Evolutionary conservation across 2,888 invertebrate genomes (phyloP).

Genomic region (Margaritifera margaritifera): DNA sequence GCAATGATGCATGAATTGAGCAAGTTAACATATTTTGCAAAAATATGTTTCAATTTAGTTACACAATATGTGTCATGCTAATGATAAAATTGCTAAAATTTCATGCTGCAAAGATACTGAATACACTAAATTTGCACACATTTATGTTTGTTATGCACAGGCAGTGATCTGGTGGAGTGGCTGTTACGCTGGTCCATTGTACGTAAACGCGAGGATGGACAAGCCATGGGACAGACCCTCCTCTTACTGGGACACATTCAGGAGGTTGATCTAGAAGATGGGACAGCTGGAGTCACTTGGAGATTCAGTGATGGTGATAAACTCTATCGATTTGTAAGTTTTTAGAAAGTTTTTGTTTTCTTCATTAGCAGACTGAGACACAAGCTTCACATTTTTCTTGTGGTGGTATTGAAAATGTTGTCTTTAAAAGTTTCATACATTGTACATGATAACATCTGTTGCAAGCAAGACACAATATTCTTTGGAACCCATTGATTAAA

Average conservation of each 20-base stretch:
- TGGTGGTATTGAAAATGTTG: background rate
- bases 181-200: constrained; percentile 64
- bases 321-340: constrained; percentile 67
- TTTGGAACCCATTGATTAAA: too few species aligned
- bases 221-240: constrained; percentile 61
- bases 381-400: background rate
- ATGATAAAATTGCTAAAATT: too few species aligned
- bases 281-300: constrained; percentile 53
- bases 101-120: too few species aligned
- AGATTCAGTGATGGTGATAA: constrained; percentile 63
- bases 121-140: too few species aligned
- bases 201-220: constrained; percentile 55
- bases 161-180: constrained; percentile 63
- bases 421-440: background rate
- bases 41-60: too few species aligned
- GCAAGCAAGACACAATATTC: too few species aligned
- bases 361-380: too few species aligned
- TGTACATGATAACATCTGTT: too few species aligned
- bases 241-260: constrained; percentile 64
- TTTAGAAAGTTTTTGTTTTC: background rate
- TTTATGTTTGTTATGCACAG: constrained; percentile 22
- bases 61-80: too few species aligned
- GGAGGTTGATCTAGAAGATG: constrained; percentile 63
- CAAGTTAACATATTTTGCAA: too few species aligned
- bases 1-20: too few species aligned